Evolutionary conservation across 2,888 invertebrate genomes (phyloP), one percentile per base, ranked within the genome.

Genomic region (Calameuta idolon): DNA sequence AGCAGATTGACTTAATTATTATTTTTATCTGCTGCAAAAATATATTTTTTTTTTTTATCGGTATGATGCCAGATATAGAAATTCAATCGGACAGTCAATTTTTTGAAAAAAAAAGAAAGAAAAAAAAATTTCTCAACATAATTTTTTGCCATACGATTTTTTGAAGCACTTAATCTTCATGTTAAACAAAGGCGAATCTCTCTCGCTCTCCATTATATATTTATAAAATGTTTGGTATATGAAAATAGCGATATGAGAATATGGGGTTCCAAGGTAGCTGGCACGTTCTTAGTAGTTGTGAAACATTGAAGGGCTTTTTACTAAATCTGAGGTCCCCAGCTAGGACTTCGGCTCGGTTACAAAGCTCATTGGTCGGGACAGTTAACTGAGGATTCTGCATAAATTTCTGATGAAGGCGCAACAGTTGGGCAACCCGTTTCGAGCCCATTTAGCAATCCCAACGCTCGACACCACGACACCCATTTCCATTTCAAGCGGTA

Each of bases 351-450:
- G 84, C 83, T 85, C 81, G 77, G 84, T 87, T 86, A 85, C 87
- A 87, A 85, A 87, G 87, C 87, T 87, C 86, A 87, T 87, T 87
- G 88, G 87, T 81, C 83, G 81, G 86, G 83, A 84, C 85, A 86
- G 87, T 86, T 88, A 86, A 87, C 84, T 85, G 83, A 81, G 85
- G 86, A 87, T 87, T 88, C 84, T 86, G 86, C 88, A 89, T 89
- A 87, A 88, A 89, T 89, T 89, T 88, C 86, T 90, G 85, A 89
- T 87, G 86, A 87, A 88, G 87, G 88, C 88, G 89, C 90, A 89
- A 89, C 89, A 90, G 90, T 89, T 89, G 89, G 88, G 85, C 82
- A 85, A 83, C 83, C 86, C 76, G 74, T 80, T 80, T 75, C 80
- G 83, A 86, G 84, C 80, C 84, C 85, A 88, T 87, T 88, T 86